Evolutionary conservation across 2,888 invertebrate genomes (phyloP), one percentile per base, ranked within the genome.

Genomic region (Scaptomyza parva): DNA sequence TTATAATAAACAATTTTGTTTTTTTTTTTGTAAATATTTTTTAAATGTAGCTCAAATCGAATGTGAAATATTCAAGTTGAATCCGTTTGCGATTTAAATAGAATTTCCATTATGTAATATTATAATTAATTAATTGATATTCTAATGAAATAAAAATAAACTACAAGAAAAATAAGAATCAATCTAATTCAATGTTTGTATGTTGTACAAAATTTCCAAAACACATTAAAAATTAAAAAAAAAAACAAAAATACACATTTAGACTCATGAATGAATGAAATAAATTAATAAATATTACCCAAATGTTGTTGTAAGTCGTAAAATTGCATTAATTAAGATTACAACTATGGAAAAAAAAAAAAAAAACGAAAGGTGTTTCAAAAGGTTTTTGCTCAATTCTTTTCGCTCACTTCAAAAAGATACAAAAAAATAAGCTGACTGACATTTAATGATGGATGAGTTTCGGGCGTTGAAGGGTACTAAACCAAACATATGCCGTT

Each of bases 371-470:
- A 11, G 1, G 11, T 37, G 43, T 26, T 45, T 44, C 30, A 55
- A 69, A 43, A 43, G 41, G 43, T 62, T 62, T 70, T 35, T 39
- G 30, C 47, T 22, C 22, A 48, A 24, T 54, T 35, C 33, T 26
- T 43, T 22, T 11, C 5, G 28, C n/a, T 2, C 17, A 2, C 17
- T 28, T 28, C n/a, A 30, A 18, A 41, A 45, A 1, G n/a, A 11
- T 57, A 67, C 24, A 44, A 8, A 30, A 47, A 20, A 65, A 65
- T 66, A 48, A 60, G 51, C 66, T 59, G 47, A 70, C 75, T 89
- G 89, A 86, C 88, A 88, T 70, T 69, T 17, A 52, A 87, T 88
- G 89, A 89, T 89, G 78, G 89, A 89, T 89, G 81, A 69, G 51
- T 59, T 57, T 58, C 18, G 44, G 55, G 54, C 60, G 60, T 66